Evolutionary conservation across 2,888 invertebrate genomes (phyloP).

Genomic region (Willowsia nigromaculata): DNA sequence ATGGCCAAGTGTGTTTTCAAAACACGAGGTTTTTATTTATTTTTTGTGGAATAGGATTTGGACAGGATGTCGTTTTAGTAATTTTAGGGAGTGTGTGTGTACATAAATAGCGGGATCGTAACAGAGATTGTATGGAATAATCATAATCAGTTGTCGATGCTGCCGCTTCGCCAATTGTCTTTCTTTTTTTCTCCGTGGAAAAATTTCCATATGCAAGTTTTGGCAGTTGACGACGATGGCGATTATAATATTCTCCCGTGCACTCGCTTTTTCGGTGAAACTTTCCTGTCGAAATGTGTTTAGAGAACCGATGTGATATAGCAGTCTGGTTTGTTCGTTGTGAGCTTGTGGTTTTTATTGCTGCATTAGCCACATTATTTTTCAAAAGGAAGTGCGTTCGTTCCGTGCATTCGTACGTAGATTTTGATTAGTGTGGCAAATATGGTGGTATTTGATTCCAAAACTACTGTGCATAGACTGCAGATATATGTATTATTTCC

Average conservation of each 20-base stretch:
- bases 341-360: slow-evolving; percentile 21
- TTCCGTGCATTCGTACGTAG: no score
- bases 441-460: not conserved
- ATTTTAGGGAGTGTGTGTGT: not conserved
- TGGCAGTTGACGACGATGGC: slow-evolving; percentile 6
- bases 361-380: slow-evolving; percentile 1
- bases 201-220: slow-evolving; percentile 11
- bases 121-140: slow-evolving; percentile 24
- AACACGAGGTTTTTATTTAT: not conserved
- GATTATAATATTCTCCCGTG: not conserved
- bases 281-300: not conserved
- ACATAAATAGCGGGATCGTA: not conserved
- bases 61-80: not conserved
- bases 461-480: not conserved
- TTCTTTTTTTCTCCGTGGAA: not conserved
- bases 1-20: slow-evolving; percentile 50
- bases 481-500: not conserved
- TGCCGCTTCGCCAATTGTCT: not conserved
- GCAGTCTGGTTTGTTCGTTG: not conserved
- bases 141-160: not conserved
- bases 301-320: not conserved
- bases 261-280: not conserved
- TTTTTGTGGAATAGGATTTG: not conserved
- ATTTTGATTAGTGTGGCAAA: not conserved
- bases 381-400: not conserved